Evolutionary conservation across 2,888 invertebrate species (phyloP).

Genomic region (Peribatodes rhomboidaria): DNA sequence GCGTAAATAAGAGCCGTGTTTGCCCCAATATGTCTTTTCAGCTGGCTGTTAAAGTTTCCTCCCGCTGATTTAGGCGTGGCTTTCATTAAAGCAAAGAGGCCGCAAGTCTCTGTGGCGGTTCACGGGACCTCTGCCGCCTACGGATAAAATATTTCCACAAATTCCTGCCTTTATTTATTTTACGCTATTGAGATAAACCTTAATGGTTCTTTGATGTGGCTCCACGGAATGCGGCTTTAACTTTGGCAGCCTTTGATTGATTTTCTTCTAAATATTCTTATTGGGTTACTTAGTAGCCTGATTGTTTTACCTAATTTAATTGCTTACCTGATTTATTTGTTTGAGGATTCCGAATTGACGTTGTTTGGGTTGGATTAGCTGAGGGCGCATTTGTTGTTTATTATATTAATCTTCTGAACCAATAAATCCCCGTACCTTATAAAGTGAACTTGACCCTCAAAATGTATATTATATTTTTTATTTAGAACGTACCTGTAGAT

Average conservation of each 20-base stretch:
- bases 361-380: slow-evolving; percentile 24
- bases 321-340: slow-evolving; percentile 46
- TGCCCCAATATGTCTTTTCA: slow-evolving; percentile 68
- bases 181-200: slow-evolving; percentile 81
- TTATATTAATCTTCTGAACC: slow-evolving; percentile 4
- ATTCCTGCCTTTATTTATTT: slow-evolving; percentile 83
- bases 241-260: slow-evolving; percentile 81
- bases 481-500: no score
- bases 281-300: slow-evolving; percentile 61
- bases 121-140: slow-evolving; percentile 65
- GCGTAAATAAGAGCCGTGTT: slow-evolving; percentile 61
- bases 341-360: slow-evolving; percentile 34
- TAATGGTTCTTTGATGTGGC: slow-evolving; percentile 85
- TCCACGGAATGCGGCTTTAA: slow-evolving; percentile 69
- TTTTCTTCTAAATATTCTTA: slow-evolving; percentile 70
- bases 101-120: slow-evolving; percentile 70
- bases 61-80: slow-evolving; percentile 68
- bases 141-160: slow-evolving; percentile 81
- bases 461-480: background rate
- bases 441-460: no score
- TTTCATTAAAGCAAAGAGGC: slow-evolving; percentile 82
- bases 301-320: slow-evolving; percentile 58
- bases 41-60: slow-evolving; percentile 72
- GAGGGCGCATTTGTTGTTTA: slow-evolving; percentile 25
- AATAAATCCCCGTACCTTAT: background rate